phyloP scores from a whole-genome alignment of 2,797 vertebrate species.

The Coregonus ussuriensis region DNA sequence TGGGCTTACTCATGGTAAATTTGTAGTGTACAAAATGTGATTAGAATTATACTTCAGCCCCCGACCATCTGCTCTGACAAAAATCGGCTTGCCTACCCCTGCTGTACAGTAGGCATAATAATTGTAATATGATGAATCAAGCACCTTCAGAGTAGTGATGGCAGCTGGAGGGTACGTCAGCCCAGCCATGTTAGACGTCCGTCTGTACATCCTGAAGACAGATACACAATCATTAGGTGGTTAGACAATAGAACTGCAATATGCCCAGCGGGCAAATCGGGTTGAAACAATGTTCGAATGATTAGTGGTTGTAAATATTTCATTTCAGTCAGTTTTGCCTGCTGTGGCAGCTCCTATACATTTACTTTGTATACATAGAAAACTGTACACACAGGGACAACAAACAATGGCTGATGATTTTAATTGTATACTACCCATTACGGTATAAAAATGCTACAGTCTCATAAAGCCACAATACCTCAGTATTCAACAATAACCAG shows the following conservation, averaged over 20 bases:
- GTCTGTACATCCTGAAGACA: slow-evolving; percentile 90
- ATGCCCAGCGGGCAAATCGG: background rate
- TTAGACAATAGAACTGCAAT: background rate
- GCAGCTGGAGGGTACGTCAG: slow-evolving; percentile 91
- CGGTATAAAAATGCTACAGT: background rate
- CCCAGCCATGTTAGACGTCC: slow-evolving; percentile 92
- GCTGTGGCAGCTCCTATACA: too few species aligned
- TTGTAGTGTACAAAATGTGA: too few species aligned
- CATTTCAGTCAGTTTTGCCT: too few species aligned
- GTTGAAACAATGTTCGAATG: too few species aligned
- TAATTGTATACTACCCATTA: background rate
- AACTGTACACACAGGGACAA: background rate
- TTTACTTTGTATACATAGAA: background rate
- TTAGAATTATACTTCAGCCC: too few species aligned
- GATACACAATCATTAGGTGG: slow-evolving; percentile 17
- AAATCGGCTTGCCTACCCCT: too few species aligned
- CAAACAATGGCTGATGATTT: background rate
- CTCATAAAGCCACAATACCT: background rate
- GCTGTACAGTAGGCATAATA: background rate
- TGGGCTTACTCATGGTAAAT: too few species aligned
- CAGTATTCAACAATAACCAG: background rate
- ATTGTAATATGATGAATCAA: background rate
- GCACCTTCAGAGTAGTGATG: slow-evolving; percentile 89
- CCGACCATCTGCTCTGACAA: too few species aligned
- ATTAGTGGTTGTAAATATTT: too few species aligned